Evolutionary conservation across 2,113 vertebrate genomes (phyloP).

Genomic region (Pollachius pollachius): DNA sequence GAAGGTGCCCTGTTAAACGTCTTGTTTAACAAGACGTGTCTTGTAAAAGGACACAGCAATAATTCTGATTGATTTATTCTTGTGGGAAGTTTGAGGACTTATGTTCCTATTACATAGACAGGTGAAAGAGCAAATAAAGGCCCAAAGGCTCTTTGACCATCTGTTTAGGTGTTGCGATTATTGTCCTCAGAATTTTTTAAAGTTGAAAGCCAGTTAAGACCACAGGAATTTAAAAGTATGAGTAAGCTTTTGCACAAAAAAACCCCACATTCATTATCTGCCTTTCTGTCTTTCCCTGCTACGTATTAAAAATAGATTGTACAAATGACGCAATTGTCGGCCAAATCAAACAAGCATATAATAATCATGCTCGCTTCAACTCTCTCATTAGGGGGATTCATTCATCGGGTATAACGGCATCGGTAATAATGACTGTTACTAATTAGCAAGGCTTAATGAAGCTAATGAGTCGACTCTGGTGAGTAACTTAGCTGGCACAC

Average conservation of each 20-base stretch:
- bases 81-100: constrained; percentile 23
- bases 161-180: too few relatives aligned
- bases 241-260: too few relatives aligned
- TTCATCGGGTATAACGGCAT: constrained; percentile 27
- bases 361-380: constrained; percentile 37
- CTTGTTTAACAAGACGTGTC: too few relatives aligned
- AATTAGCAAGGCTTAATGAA: constrained; percentile 27
- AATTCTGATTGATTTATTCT: constrained; percentile 36
- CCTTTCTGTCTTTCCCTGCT: too few relatives aligned
- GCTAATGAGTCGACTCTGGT: constrained; percentile 8
- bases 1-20: too few relatives aligned
- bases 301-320: too few relatives aligned
- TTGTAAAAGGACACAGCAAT: constrained; percentile 6
- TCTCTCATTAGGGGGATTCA: constrained; percentile 19
- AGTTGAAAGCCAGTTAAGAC: too few relatives aligned
- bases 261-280: too few relatives aligned
- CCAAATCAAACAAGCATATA: constrained; percentile 40
- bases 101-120: constrained; percentile 29
- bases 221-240: too few relatives aligned
- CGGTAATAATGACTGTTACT: constrained; percentile 21
- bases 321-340: background rate
- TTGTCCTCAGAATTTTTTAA: too few relatives aligned
- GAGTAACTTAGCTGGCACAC: constrained; percentile 13
- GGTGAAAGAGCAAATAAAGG: too few relatives aligned
- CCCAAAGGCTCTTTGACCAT: too few relatives aligned